These are phyloP conservation scores for Jordanella pulchra DNA, from an alignment of 2,797 vertebrate species.

Conservation along the genomic window DNA sequence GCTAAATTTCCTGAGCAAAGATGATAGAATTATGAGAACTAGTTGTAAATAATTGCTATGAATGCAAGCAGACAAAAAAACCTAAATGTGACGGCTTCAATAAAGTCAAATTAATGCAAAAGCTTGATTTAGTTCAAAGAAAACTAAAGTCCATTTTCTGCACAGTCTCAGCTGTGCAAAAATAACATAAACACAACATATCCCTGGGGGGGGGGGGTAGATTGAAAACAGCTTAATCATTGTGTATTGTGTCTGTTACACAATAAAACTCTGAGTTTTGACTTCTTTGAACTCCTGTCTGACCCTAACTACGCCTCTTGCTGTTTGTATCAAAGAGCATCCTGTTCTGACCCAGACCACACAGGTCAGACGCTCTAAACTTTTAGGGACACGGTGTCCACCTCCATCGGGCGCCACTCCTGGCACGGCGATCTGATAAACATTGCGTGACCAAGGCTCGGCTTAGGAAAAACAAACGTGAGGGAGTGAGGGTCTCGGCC, in stretches of 20 bases:
- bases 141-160: background rate
- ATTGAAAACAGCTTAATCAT: background rate
- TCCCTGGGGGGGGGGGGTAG: background rate
- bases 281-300: slow-evolving; percentile 2
- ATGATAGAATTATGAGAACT: background rate
- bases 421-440: slow-evolving; percentile 68
- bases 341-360: slow-evolving; percentile 31
- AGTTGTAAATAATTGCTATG: too few species aligned
- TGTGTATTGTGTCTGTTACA: background rate
- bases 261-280: background rate
- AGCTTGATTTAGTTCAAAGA: background rate
- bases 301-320: slow-evolving; percentile 2
- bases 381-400: slow-evolving; percentile 30
- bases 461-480: slow-evolving; percentile 70
- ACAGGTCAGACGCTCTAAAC: slow-evolving; percentile 7
- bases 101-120: background rate
- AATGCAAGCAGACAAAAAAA: background rate
- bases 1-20: background rate
- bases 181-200: background rate
- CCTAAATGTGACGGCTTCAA: background rate
- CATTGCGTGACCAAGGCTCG: slow-evolving; percentile 67
- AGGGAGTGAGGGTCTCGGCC: slow-evolving; percentile 51
- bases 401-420: slow-evolving; percentile 38
- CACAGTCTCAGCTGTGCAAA: background rate
- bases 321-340: slow-evolving; percentile 35